A percentile compares a stretch with the other conserved stretches of the same genome.
Evolutionary conservation across 1,140 invertebrate genomes (phyloP).

Genomic region (Sycophila sp.): DNA sequence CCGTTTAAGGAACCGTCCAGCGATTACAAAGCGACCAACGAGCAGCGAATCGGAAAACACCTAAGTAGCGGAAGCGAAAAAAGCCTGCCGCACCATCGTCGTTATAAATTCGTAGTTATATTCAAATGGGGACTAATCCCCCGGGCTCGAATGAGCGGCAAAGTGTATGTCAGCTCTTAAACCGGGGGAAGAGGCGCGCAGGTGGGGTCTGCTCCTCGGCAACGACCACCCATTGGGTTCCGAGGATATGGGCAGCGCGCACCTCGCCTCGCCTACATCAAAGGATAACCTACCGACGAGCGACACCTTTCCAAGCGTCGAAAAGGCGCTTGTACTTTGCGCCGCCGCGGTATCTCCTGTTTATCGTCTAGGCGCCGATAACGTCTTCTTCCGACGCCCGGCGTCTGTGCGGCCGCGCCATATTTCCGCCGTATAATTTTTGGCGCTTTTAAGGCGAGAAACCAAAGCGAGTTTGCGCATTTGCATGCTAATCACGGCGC

Average conservation of each 20-base stretch:
- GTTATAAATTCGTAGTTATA: constrained; percentile 10
- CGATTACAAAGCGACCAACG: background rate
- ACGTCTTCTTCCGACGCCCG: constrained; percentile 1
- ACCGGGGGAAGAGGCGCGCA: background rate
- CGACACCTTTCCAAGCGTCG: background rate
- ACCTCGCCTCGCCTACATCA: too few relatives aligned
- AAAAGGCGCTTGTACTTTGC: background rate
- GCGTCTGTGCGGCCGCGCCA: background rate
- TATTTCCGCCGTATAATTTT: background rate
- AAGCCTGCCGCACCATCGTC: background rate
- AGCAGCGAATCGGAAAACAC: too few relatives aligned
- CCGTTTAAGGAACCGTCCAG: background rate
- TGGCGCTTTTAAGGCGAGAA: background rate
- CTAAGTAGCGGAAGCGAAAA: background rate
- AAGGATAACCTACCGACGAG: constrained; percentile 22
- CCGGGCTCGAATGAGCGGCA: background rate
- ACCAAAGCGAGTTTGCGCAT: background rate
- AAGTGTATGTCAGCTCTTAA: background rate
- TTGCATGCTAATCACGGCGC: background rate
- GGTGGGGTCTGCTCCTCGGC: background rate
- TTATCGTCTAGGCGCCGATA: constrained; percentile 1
- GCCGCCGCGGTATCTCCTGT: background rate
- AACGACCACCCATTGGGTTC: constrained; percentile 20
- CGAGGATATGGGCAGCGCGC: background rate
- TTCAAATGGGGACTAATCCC: constrained; percentile 14